Conservation (phyloP, 2,888 invertebrate genomes). For the Lepidonotus clava region DNA sequence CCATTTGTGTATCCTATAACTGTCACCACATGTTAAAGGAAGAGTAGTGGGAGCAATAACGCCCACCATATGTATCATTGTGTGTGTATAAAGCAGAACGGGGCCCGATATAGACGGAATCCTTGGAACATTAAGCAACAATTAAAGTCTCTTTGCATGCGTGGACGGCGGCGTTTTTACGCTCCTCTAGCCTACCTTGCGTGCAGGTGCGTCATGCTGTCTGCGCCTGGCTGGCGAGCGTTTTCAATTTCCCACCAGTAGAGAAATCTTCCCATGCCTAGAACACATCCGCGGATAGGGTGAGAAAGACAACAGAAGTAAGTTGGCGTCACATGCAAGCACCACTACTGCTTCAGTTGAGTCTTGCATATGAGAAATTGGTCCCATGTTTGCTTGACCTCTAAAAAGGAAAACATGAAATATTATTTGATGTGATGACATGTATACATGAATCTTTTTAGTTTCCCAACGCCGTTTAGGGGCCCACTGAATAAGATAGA, state of each 20-base stretch:
- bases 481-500: too few relatives aligned
- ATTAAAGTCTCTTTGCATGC: slow-evolving; percentile 16
- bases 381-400: neutral
- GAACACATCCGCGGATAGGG: neutral
- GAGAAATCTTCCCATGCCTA: neutral
- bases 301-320: neutral
- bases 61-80: too few relatives aligned
- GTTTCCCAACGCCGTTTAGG: too few relatives aligned
- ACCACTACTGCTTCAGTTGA: neutral
- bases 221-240: too few relatives aligned
- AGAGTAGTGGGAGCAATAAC: too few relatives aligned
- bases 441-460: too few relatives aligned
- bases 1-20: too few relatives aligned
- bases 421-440: too few relatives aligned
- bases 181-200: neutral
- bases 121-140: neutral
- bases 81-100: too few relatives aligned
- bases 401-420: neutral
- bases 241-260: neutral
- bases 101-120: too few relatives aligned
- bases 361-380: neutral
- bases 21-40: too few relatives aligned
- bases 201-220: slow-evolving; percentile 13
- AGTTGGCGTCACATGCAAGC: neutral
- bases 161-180: slow-evolving; percentile 7